Conservation (phyloP, 2,113 vertebrate species). For the Carassius gibelio region DNA sequence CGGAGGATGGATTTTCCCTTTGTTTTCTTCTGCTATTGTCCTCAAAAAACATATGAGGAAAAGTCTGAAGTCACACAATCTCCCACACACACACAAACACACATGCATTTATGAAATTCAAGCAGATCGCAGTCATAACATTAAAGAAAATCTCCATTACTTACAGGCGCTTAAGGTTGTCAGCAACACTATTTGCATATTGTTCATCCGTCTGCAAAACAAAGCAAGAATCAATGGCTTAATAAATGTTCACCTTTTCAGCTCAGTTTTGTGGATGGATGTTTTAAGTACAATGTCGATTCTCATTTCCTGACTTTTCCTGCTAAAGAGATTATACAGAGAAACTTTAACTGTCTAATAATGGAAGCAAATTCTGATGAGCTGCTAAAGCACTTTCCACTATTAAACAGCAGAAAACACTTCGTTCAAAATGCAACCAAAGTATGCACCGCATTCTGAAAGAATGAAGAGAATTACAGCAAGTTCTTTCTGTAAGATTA, state of each 20-base stretch:
- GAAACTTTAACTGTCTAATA: background rate
- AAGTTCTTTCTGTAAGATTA: no score
- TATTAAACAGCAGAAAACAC: background rate
- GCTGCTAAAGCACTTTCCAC: background rate
- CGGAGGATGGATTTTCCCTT: background rate
- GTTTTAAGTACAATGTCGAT: background rate
- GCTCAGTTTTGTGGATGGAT: background rate
- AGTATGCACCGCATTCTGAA: background rate
- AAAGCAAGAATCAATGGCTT: constrained; percentile 5
- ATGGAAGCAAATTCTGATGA: background rate
- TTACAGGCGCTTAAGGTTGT: constrained; percentile 78
- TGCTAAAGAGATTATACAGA: background rate
- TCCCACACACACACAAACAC: constrained; percentile 29
- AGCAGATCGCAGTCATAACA: constrained; percentile 47
- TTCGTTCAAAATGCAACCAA: background rate
- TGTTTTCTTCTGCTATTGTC: background rate
- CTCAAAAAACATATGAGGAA: background rate
- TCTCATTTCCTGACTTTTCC: background rate
- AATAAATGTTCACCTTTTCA: background rate
- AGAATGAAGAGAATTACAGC: background rate
- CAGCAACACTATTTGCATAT: constrained; percentile 75
- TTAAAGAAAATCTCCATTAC: constrained; percentile 55
- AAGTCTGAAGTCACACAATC: constrained; percentile 17
- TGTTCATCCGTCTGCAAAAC: constrained; percentile 74
- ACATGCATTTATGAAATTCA: background rate